These are phyloP conservation scores for Trichomycterus rosablanca DNA, from an alignment of 2,113 vertebrate genomes.

Conservation along the genomic window DNA sequence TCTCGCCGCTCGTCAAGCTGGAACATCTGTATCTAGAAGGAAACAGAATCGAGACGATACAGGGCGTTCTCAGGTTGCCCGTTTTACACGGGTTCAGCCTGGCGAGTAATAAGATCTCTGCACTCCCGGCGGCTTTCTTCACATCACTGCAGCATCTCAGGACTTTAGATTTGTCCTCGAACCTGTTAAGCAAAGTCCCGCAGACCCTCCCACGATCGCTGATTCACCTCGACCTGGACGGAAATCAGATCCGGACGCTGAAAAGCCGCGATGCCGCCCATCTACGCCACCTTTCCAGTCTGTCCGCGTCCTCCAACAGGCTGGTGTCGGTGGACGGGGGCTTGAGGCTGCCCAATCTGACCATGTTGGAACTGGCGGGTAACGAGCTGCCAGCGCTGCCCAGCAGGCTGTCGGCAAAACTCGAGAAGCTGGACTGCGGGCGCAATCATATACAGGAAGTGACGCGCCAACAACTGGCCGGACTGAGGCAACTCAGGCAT, in stretches of 20 bases:
- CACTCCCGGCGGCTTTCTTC: conserved; percentile 62
- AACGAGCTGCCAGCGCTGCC: conserved; percentile 70
- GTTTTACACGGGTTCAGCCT: conserved; percentile 64
- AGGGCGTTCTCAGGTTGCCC: conserved; percentile 60
- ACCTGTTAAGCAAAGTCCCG: conserved; percentile 67
- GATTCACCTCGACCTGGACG: conserved; percentile 71
- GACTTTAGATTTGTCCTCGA: conserved; percentile 71
- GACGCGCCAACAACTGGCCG: conserved; percentile 63
- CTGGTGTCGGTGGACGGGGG: conserved; percentile 67
- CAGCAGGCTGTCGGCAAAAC: conserved; percentile 54
- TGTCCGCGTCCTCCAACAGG: conserved; percentile 72
- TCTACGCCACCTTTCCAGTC: conserved; percentile 66
- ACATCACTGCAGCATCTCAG: conserved; percentile 59
- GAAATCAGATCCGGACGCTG: conserved; percentile 68
- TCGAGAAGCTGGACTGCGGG: conserved; percentile 77
- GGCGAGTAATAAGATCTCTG: conserved; percentile 66
- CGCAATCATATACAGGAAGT: conserved; percentile 71
- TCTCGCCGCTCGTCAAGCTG: conserved; percentile 64
- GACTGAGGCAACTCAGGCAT: conserved; percentile 70
- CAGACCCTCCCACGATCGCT: conserved; percentile 67
- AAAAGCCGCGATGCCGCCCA: conserved; percentile 66
- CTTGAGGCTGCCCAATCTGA: conserved; percentile 70
- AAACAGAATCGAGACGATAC: conserved; percentile 64
- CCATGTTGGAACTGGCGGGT: conserved; percentile 66
- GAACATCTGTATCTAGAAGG: conserved; percentile 67